phyloP scores from a whole-genome alignment of 23 tunicate species.

The Phallusia fumigata region DNA sequence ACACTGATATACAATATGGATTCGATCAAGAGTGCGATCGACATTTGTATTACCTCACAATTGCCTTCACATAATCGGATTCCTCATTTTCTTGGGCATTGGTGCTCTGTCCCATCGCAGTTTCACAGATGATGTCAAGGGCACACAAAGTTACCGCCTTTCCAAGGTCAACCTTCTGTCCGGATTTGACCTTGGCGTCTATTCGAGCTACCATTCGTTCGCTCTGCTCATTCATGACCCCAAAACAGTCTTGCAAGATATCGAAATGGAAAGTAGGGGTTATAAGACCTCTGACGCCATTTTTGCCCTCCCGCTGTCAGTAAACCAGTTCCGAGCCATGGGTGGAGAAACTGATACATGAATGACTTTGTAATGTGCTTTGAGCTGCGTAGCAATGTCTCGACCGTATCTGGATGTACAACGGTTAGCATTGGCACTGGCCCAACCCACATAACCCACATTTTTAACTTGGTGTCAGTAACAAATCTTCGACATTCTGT shows the following conservation, averaged over 20 bases:
- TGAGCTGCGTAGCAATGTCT: slow-evolving; percentile 53
- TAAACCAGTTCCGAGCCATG: no score
- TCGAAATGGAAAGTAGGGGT: slow-evolving; percentile 91
- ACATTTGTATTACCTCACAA: not conserved
- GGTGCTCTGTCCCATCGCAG: not conserved
- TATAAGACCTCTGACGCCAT: slow-evolving; percentile 68
- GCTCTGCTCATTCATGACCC: no score
- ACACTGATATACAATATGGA: not conserved
- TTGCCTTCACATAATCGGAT: not conserved
- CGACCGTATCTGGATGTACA: slow-evolving; percentile 65
- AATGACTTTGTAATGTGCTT: slow-evolving; percentile 55
- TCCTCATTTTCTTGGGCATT: not conserved
- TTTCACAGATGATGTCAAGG: slow-evolving; percentile 2
- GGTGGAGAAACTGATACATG: slow-evolving; percentile 53
- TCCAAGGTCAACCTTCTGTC: not conserved
- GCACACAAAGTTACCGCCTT: not conserved
- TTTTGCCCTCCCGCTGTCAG: slow-evolving; percentile 64
- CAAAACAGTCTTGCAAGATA: slow-evolving; percentile 83
- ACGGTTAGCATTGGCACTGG: slow-evolving; percentile 37
- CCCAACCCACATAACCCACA: slow-evolving; percentile 53
- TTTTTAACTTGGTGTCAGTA: not conserved
- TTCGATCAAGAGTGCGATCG: not conserved
- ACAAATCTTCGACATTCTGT: not conserved
- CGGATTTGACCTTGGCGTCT: not conserved
- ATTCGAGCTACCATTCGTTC: not conserved